A percentile compares a stretch with the other conserved stretches of the same genome.
These are phyloP conservation scores for Phenganax subtilis DNA, from an alignment of 92 coral and sea anemone genomes.

Conservation along the genomic window DNA sequence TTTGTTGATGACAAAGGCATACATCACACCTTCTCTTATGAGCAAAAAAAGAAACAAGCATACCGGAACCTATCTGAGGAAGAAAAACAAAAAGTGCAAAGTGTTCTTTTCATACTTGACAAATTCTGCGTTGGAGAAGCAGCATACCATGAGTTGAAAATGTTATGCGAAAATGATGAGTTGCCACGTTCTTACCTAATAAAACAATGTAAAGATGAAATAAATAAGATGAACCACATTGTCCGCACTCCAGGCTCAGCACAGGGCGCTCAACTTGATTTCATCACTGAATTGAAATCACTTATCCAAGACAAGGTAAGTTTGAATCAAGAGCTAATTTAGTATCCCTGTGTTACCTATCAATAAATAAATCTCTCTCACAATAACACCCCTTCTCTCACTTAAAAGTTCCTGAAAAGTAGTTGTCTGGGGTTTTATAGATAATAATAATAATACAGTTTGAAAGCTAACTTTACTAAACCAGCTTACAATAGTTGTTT, in stretches of 20 bases:
- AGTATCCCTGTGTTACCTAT: no score
- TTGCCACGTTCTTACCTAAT: conserved; percentile 6
- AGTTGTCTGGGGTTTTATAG: no score
- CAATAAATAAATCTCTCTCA: not conserved
- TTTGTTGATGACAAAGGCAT: conserved; percentile 36
- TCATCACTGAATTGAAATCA: conserved; percentile 7
- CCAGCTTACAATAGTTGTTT: no score
- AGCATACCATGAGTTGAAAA: conserved; percentile 59
- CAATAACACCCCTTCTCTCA: not conserved
- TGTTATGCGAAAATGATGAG: conserved; percentile 33
- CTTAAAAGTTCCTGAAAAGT: not conserved
- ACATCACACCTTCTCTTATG: conserved; percentile 16
- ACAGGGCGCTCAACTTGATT: conserved; percentile 17
- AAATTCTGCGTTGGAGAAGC: conserved; percentile 60
- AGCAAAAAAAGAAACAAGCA: no score
- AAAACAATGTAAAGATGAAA: conserved; percentile 22
- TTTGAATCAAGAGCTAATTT: no score
- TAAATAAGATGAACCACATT: conserved; percentile 19
- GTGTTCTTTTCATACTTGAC: conserved; percentile 44
- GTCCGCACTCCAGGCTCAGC: conserved; percentile 1
- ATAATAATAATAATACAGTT: no score
- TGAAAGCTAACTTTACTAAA: no score
- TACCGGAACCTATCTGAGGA: no score
- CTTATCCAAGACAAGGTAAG: conserved; percentile 1
- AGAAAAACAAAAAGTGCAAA: conserved; percentile 42